Conservation (phyloP, 2,888 invertebrate species). For the Rhingia campestris region DNA sequence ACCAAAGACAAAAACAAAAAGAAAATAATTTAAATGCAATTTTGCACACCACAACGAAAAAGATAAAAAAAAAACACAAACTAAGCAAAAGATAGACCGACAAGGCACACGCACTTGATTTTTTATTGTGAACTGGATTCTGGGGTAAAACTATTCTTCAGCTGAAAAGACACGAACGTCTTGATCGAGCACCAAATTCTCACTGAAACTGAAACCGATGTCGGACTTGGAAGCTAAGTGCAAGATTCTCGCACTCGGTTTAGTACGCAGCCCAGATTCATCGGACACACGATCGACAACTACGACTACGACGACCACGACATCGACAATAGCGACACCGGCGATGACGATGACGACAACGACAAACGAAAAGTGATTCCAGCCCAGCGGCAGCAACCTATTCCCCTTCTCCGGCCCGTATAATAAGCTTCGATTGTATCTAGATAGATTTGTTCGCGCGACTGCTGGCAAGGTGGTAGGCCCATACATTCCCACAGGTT, state of each 20-base stretch:
- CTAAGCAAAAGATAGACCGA: slow-evolving; percentile 57
- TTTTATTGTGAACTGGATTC: slow-evolving; percentile 16
- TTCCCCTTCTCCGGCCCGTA: background rate
- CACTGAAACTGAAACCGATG: slow-evolving; percentile 79
- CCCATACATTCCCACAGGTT: slow-evolving; percentile 64
- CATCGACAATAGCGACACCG: slow-evolving; percentile 32
- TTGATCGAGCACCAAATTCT: slow-evolving; percentile 83
- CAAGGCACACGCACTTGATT: slow-evolving; percentile 34
- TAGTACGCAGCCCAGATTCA: slow-evolving; percentile 63
- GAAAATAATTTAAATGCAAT: slow-evolving; percentile 35
- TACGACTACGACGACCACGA: slow-evolving; percentile 44
- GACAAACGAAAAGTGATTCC: slow-evolving; percentile 19
- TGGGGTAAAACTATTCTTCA: slow-evolving; percentile 40
- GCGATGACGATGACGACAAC: slow-evolving; percentile 21
- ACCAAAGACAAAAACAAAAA: slow-evolving; percentile 20
- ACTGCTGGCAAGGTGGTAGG: slow-evolving; percentile 57
- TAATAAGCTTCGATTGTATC: slow-evolving; percentile 45
- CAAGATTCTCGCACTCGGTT: slow-evolving; percentile 62
- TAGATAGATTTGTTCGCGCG: slow-evolving; percentile 31
- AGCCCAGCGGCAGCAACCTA: background rate
- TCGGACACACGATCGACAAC: slow-evolving; percentile 61
- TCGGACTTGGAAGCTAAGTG: slow-evolving; percentile 73
- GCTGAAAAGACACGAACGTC: slow-evolving; percentile 79
- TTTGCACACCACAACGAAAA: slow-evolving; percentile 23
- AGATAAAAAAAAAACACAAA: slow-evolving; percentile 43